These are phyloP conservation scores for Podarcis muralis DNA, from an alignment of 2,113 vertebrate genomes.

Conservation along the genomic window DNA sequence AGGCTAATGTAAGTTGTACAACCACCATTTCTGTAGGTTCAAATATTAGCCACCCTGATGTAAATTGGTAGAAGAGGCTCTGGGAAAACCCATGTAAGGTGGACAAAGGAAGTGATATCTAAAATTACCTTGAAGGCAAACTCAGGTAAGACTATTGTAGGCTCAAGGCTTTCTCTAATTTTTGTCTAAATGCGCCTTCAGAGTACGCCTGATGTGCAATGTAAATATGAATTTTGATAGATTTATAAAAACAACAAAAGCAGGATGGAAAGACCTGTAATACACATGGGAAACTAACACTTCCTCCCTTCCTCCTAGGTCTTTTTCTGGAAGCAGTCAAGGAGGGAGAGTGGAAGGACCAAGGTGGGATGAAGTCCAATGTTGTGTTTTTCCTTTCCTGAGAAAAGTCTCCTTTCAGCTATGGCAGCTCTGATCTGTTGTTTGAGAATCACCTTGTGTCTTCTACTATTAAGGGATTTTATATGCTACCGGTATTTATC, in stretches of 20 bases:
- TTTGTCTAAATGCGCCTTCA: not conserved
- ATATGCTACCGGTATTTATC: not conserved
- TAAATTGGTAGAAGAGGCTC: not conserved
- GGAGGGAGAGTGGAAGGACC: no score
- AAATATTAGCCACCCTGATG: no score
- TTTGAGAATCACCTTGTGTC: not conserved
- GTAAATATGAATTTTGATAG: no score
- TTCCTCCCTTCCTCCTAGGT: no score
- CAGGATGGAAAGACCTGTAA: no score
- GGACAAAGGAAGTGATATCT: not conserved
- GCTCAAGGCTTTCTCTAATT: not conserved
- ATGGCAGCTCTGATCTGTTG: not conserved
- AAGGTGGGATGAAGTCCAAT: no score
- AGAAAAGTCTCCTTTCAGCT: not conserved
- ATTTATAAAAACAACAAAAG: no score
- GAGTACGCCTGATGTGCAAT: no score
- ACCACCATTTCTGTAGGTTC: no score
- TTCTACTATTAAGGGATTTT: not conserved
- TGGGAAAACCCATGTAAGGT: not conserved
- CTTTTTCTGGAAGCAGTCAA: not conserved
- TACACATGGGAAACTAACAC: no score
- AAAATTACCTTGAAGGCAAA: not conserved
- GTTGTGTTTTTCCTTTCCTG: no score
- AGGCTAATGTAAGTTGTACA: no score
- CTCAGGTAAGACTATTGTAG: not conserved